Base-by-base conservation (phyloP, 2,888 invertebrate species). In the Eupithecia dodoneata region DNA sequence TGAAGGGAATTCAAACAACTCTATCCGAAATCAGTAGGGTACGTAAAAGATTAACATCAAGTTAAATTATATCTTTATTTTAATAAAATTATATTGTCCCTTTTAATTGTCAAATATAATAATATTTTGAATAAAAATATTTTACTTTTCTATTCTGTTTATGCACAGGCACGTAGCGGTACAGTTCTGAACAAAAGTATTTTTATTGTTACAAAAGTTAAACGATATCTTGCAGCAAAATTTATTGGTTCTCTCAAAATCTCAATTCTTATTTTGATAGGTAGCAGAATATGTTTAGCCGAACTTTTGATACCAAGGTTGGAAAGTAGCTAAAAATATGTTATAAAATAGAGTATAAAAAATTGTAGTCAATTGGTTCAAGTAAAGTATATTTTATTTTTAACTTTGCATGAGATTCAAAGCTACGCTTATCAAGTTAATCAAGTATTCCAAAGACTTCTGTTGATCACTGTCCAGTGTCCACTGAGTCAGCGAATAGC, bases 401-500 rank as follows among this genome's bases (percentile, higher is more conserved):
- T 18, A 30, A 63, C 12, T 30, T 63, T 4, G 30, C 30, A 63
- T 30, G 4, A 59, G 59, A 9, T 18, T 59, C 10, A 10, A 59
- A 59, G 2, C 10, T 30, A 30, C 30, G 30, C 30, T 30, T 30
- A 30, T 30, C 30, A 30, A 30, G 30, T 59, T 10, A 10, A 63
- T 30, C 30, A 30, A 30, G 63, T 63, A 63, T 30, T 63, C 44
- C n/a, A 41, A 71, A 79, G 76, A 71, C 76, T 82, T 86, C 82
- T 88, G 80, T 73, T 42, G 67, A n/a, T 80, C 79, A 78, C 80
- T 81, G 90, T 92, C 91, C 91, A 81, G 75, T 69, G 82, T 85
- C 87, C 85, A 89, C 92, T 93, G 93, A 94, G 90, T 95, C 94
- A 94, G 94, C 94, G 86, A 86, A 88, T 92, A 91, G 91, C 92